These are phyloP conservation scores for Deroplatys truncata DNA, from an alignment of 2,888 invertebrate species.

Conservation along the genomic window DNA sequence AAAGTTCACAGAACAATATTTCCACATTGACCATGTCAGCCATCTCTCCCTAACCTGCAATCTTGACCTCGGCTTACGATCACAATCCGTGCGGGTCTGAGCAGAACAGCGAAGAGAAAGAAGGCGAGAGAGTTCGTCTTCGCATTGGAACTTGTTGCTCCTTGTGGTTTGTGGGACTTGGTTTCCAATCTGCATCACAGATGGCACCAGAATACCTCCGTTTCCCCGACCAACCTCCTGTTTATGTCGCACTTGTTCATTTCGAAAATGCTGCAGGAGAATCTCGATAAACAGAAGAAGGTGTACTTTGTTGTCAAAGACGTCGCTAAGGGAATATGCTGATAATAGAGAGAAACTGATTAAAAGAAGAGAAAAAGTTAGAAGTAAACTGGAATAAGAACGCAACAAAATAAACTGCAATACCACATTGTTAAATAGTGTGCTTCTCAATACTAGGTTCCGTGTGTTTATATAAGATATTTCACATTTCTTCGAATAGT, in stretches of 20 bases:
- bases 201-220: background rate
- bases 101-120: background rate
- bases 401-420: no score
- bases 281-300: no score
- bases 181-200: background rate
- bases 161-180: conserved; percentile 1
- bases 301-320: background rate
- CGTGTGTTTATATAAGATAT: no score
- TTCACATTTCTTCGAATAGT: no score
- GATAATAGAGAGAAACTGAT: background rate
- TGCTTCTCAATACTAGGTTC: no score
- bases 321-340: background rate
- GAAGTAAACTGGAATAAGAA: no score
- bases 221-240: background rate
- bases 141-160: conserved; percentile 5
- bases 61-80: no score
- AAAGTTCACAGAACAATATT: no score
- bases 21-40: no score
- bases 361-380: background rate
- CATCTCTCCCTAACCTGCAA: no score
- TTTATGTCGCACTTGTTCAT: background rate
- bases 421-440: no score
- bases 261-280: background rate
- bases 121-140: background rate
- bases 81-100: no score